phyloP scores from a whole-genome alignment of 2,113 vertebrate genomes.

The Eira barbara region DNA sequence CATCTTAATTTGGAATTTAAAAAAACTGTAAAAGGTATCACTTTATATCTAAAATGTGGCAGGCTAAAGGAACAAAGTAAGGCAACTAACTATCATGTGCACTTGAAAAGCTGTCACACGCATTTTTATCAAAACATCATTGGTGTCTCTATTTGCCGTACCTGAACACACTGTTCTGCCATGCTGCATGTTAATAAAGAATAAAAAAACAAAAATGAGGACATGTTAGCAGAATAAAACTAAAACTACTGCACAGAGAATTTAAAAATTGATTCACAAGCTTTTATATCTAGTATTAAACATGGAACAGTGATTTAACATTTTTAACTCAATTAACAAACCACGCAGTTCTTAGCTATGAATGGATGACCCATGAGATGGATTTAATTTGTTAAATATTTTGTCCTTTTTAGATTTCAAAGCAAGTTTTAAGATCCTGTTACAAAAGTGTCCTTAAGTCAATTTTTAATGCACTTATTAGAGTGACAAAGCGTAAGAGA shows the following conservation, averaged over 20 bases:
- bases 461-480: neutral
- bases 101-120: constrained; percentile 67
- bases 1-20: neutral
- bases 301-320: neutral
- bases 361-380: neutral
- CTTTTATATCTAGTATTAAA: constrained; percentile 6
- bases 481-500: neutral
- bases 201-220: constrained; percentile 82
- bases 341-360: neutral
- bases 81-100: constrained; percentile 68
- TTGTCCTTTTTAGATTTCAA: constrained; percentile 27
- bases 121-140: constrained; percentile 64
- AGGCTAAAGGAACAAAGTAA: neutral
- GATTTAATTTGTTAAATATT: constrained; percentile 22
- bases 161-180: constrained; percentile 82
- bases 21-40: constrained; percentile 42
- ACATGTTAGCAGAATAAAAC: constrained; percentile 77
- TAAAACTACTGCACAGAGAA: neutral
- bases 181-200: constrained; percentile 89
- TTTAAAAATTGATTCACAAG: constrained; percentile 20
- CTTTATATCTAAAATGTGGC: constrained; percentile 53
- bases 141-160: constrained; percentile 83
- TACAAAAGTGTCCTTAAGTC: neutral
- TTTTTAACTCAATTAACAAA: constrained; percentile 12
- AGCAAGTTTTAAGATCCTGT: neutral